phyloP scores from a whole-genome alignment of 2,113 vertebrate genomes.

The Delphinus delphis region DNA sequence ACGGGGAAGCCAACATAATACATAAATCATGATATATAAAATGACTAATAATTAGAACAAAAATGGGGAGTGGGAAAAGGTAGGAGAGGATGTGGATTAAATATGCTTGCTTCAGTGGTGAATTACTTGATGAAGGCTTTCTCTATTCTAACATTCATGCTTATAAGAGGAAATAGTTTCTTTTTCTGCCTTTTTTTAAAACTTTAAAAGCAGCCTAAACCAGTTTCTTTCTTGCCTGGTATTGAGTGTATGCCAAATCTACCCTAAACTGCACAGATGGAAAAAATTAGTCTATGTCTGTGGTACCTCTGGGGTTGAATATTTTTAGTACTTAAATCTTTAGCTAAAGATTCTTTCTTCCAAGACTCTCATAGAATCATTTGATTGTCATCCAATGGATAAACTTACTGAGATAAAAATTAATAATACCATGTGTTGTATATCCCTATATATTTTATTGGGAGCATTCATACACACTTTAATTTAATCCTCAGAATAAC shows the following conservation, averaged over 20 bases:
- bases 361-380: constrained; percentile 56
- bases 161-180: constrained; percentile 76
- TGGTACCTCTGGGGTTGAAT: constrained; percentile 78
- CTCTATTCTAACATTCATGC: constrained; percentile 65
- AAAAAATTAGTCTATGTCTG: constrained; percentile 79
- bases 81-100: neutral
- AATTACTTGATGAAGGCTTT: constrained; percentile 48
- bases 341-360: constrained; percentile 65
- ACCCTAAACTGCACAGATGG: constrained; percentile 78
- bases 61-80: neutral
- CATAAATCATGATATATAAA: neutral
- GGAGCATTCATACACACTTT: constrained; percentile 4
- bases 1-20: constrained; percentile 6
- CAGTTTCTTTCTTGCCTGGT: constrained; percentile 77
- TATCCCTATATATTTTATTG: constrained; percentile 14
- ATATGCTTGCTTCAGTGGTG: neutral
- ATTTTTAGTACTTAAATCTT: constrained; percentile 76
- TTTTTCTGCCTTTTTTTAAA: constrained; percentile 49
- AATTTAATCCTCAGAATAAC: constrained; percentile 16
- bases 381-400: constrained; percentile 45
- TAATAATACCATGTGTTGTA: neutral
- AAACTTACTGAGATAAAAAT: constrained; percentile 53
- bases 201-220: constrained; percentile 69
- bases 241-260: constrained; percentile 77
- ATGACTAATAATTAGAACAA: neutral